Evolutionary conservation across 2,888 invertebrate species (phyloP).

Genomic region (Hermodice carunculata): DNA sequence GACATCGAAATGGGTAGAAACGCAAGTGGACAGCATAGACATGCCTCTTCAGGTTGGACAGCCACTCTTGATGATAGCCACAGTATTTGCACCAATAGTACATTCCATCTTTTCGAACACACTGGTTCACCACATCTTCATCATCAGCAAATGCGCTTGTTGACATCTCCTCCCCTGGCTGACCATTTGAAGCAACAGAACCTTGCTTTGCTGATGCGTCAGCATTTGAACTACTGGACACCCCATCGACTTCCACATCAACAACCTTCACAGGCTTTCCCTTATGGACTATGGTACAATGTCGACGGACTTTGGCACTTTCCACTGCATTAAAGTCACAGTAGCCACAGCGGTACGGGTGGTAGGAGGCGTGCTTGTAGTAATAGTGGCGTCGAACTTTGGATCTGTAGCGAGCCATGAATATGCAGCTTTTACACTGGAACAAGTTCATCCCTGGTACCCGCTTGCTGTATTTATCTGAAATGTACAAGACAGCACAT

Average conservation of each 20-base stretch:
- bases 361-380: slow-evolving; percentile 27
- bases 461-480: slow-evolving; percentile 22
- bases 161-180: too few relatives aligned
- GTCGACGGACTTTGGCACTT: slow-evolving; percentile 25
- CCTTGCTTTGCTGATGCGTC: too few relatives aligned
- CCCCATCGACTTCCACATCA: too few relatives aligned
- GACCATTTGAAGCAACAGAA: too few relatives aligned
- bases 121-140: too few relatives aligned
- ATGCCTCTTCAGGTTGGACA: slow-evolving; percentile 27
- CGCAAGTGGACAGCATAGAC: slow-evolving; percentile 29
- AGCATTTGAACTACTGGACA: too few relatives aligned
- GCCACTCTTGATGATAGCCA: slow-evolving; percentile 18
- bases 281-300: slow-evolving; percentile 25
- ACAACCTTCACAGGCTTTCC: neutral
- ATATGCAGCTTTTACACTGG: slow-evolving; percentile 37
- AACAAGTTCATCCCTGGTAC: slow-evolving; percentile 27
- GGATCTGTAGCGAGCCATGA: slow-evolving; percentile 29
- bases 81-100: slow-evolving; percentile 14
- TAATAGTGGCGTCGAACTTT: slow-evolving; percentile 35
- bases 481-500: too few relatives aligned
- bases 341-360: slow-evolving; percentile 34
- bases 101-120: too few relatives aligned
- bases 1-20: slow-evolving; percentile 38
- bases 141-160: too few relatives aligned
- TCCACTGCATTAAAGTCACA: slow-evolving; percentile 32